phyloP scores from a whole-genome alignment of 1,140 invertebrate genomes.

The Caenorhabditis tropicalis region DNA sequence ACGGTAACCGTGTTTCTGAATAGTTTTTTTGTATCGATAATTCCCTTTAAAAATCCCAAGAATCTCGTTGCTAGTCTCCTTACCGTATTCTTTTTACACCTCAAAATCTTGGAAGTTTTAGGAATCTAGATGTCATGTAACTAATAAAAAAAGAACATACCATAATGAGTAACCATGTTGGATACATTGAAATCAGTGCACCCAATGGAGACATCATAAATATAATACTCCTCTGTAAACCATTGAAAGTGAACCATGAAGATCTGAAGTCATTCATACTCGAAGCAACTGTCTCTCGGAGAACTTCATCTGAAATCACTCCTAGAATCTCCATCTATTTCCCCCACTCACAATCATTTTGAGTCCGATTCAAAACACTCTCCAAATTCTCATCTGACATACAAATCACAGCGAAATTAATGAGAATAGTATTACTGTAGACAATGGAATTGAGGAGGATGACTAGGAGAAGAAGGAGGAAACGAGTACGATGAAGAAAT shows the following conservation, averaged over 20 bases:
- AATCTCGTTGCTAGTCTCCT: too few species aligned
- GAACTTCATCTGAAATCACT: not conserved
- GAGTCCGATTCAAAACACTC: not conserved
- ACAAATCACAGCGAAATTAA: not conserved
- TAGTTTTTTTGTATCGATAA: not conserved
- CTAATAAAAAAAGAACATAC: not conserved
- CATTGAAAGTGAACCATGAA: constrained; percentile 4
- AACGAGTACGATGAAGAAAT: not conserved
- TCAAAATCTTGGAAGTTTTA: too few species aligned
- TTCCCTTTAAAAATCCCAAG: too few species aligned
- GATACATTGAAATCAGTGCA: not conserved
- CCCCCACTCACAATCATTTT: not conserved
- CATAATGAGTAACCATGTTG: not conserved
- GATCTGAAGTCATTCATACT: constrained; percentile 14
- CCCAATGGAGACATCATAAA: not conserved
- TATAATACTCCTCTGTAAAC: not conserved
- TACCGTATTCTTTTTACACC: too few species aligned
- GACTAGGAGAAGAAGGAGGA: constrained; percentile 17
- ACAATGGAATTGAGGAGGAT: constrained; percentile 7
- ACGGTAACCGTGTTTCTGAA: constrained; percentile 23
- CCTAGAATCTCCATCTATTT: not conserved
- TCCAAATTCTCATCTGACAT: not conserved
- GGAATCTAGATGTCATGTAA: too few species aligned
- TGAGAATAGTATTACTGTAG: constrained; percentile 15
- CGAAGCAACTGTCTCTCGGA: not conserved